Evolutionary conservation across 2,888 invertebrate genomes (phyloP).

Genomic region (Hydropsyche betteni): DNA sequence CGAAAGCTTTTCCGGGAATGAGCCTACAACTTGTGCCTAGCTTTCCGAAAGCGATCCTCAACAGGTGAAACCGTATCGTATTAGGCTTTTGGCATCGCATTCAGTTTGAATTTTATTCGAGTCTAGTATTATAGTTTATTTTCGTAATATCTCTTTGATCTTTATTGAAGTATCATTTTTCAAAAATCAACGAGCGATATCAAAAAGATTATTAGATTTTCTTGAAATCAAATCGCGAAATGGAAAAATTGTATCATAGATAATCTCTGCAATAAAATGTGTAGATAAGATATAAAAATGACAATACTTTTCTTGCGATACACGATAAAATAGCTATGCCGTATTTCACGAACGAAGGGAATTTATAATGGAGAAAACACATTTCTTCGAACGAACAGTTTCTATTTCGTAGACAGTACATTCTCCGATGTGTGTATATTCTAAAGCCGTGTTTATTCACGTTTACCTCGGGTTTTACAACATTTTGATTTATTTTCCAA

Average conservation of each 20-base stretch:
- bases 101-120: neutral
- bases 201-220: neutral
- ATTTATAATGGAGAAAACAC: too few species aligned
- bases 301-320: too few species aligned
- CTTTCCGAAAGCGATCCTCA: slow-evolving; percentile 11
- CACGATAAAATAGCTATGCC: too few species aligned
- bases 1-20: slow-evolving; percentile 17
- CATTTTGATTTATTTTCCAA: slow-evolving; percentile 43
- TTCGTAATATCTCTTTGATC: too few species aligned
- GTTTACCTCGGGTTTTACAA: slow-evolving; percentile 35
- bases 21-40: slow-evolving; percentile 13
- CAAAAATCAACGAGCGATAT: neutral
- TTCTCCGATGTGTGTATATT: too few species aligned
- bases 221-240: neutral
- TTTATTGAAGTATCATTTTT: neutral
- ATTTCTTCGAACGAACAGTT: too few species aligned
- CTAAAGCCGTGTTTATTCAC: slow-evolving; percentile 7
- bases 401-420: too few species aligned
- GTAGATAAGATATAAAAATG: too few species aligned
- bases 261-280: too few species aligned
- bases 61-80: slow-evolving; percentile 8
- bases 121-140: too few species aligned
- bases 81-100: neutral
- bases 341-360: too few species aligned
- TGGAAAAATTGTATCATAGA: too few species aligned